Evolutionary conservation across 2,888 invertebrate genomes (phyloP).

Genomic region (Xylota sylvarum): DNA sequence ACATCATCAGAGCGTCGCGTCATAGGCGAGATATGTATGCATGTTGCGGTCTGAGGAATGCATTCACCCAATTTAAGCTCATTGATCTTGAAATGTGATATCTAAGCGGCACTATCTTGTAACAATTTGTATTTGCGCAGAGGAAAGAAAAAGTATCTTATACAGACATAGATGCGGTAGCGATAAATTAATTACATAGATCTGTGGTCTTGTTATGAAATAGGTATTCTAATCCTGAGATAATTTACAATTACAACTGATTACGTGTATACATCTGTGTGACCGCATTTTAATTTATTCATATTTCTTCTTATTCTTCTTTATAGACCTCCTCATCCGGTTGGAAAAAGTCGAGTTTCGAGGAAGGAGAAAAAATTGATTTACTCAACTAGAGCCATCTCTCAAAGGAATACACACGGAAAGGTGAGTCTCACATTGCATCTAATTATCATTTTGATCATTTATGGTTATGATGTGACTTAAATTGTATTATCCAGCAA

Average conservation of each 20-base stretch:
- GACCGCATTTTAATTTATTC: slow-evolving; percentile 12
- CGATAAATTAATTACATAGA: neutral
- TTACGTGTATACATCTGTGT: neutral
- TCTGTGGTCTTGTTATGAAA: neutral
- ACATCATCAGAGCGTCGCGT: slow-evolving; percentile 30
- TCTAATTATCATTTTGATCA: slow-evolving; percentile 29
- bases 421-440: slow-evolving; percentile 31
- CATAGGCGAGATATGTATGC: slow-evolving; percentile 17
- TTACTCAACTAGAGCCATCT: slow-evolving; percentile 1
- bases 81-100: slow-evolving; percentile 67
- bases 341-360: slow-evolving; percentile 5
- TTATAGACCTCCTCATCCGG: slow-evolving; percentile 13
- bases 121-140: neutral
- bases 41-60: slow-evolving; percentile 54
- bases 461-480: slow-evolving; percentile 21
- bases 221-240: neutral
- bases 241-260: slow-evolving; percentile 23
- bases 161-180: neutral
- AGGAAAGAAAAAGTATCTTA: neutral
- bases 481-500: slow-evolving; percentile 12
- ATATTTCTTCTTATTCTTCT: slow-evolving; percentile 4
- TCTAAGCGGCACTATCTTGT: neutral
- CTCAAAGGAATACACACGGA: neutral
- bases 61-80: slow-evolving; percentile 60
- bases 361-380: slow-evolving; percentile 16